Evolutionary conservation across 2,888 invertebrate genomes (phyloP), one percentile per base, ranked within the genome.

Genomic region (Neoscelio sp.): DNA sequence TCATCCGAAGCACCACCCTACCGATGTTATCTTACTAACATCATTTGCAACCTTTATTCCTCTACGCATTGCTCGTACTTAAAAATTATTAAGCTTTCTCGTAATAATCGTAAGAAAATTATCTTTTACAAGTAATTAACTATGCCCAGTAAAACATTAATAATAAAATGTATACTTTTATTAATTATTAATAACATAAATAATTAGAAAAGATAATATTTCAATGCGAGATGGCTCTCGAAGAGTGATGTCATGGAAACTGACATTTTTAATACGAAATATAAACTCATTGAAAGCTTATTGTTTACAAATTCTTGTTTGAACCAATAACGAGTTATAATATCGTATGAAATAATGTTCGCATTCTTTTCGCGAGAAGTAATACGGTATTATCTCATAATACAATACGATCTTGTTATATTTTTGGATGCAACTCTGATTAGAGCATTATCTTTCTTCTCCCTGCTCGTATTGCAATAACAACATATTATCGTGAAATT

Each of bases 361-460:
- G 54, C 64, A 64, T 73, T 73, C 46, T 44, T 64, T 73, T 73
- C 64, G 10, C 33, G 38, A 58, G 68, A 56, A 56, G 56, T 73
- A 73, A 73, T 18, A 10, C 48, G 40, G 64, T 73, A 73, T 64
- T 48, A 50, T 65, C 52, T 20, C 33, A 54, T 40, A 50, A 44
- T 44, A 74, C 33, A 74, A 74, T 48, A 40, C 40, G 1, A 50
- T 52, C 50, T 40, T 12, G 50, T 52, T 65, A 60, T 64, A 73
- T 56, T 64, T 73, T 64, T 38, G 40, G 46, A 71, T 26, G 40
- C 12, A 64, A 73, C 46, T 30, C 30, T 28, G 54, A 54, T 73
- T 35, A 54, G 35, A 12, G 48, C 35, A 46, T 73, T 64, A 46
- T 60, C 52, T 42, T 65, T 10, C 20, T 18, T 15, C 23, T 38